Evolutionary conservation across 2,113 vertebrate genomes (phyloP), one percentile per base, ranked within the genome.

Genomic region (Dromiciops gliroides): DNA sequence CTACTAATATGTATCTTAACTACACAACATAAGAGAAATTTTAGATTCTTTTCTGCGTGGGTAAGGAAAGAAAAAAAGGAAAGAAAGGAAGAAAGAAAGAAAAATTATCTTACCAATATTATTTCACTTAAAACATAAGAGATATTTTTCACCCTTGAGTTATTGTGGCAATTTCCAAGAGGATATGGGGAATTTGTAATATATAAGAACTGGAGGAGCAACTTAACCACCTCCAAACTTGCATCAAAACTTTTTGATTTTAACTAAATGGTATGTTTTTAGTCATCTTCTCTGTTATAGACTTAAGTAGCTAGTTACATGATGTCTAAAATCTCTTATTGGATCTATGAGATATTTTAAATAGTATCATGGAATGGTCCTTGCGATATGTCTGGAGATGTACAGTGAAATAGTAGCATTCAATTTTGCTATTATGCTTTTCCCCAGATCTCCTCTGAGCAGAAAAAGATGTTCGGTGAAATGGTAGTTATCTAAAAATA

Each of bases 321-420:
- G 90, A 90, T 75, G 14, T n/a, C 37, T 75, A 75, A n/a, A 44
- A 75, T 95, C 5, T 60, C 88, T 93, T 60, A 26, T 23, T 19
- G n/a, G 19, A 24, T 28, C 60, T 50, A 50, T 50, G 4, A 92
- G 11, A 44, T 31, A 94, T 91, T n/a, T 95, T 94, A 91, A 31
- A 12, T 12, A 88, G 1, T n/a, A 60, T 92, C 14, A 14, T 52
- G 93, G 94, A 51, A 19, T 91, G 49, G 22, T 52, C 31, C 10
- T 75, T 60, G 37, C 50, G 83, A 89, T 53, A 37, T 48, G 60
- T 91, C 83, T 93, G 44, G 28, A 93, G 23, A 91, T 93, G 44
- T 37, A 90, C 93, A 88, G 28, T 93, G 37, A 22, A n/a, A 23
- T n/a, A 2, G 19, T 3, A 48, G 14, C 28, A 60, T 3, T 56